Evolutionary conservation across 92 coral and sea anemone species (phyloP).

Genomic region (Palythoa grandis): DNA sequence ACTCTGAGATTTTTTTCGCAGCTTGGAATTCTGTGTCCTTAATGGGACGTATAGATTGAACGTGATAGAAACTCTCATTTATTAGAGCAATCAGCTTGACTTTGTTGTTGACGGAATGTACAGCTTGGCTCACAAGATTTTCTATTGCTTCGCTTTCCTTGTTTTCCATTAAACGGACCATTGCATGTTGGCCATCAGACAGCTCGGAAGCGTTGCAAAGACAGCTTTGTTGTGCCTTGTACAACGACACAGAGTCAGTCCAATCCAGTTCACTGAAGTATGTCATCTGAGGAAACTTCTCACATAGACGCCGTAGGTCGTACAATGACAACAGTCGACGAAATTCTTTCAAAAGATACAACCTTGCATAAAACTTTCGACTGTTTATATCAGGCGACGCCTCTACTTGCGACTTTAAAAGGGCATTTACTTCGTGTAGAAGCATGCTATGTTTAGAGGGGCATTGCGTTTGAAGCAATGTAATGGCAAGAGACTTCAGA

Average conservation of each 20-base stretch:
- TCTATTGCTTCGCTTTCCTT: slow-evolving; percentile 39
- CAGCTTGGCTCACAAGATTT: slow-evolving; percentile 23
- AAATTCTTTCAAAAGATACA: slow-evolving; percentile 84
- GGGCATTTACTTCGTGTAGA: slow-evolving; percentile 65
- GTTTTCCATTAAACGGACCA: slow-evolving; percentile 62
- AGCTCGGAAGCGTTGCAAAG: slow-evolving; percentile 24
- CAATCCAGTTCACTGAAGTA: slow-evolving; percentile 52
- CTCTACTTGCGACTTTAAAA: slow-evolving; percentile 37
- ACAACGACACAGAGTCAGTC: slow-evolving; percentile 43
- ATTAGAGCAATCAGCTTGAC: slow-evolving; percentile 65
- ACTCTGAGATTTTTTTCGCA: slow-evolving; percentile 47
- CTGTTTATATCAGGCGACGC: slow-evolving; percentile 15
- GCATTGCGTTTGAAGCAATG: slow-evolving; percentile 48
- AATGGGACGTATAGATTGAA: slow-evolving; percentile 69
- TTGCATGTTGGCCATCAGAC: slow-evolving; percentile 65
- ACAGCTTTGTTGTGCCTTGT: slow-evolving; percentile 44
- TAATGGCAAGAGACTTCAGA: slow-evolving; percentile 61
- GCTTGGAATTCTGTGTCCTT: slow-evolving; percentile 81
- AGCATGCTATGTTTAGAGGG: slow-evolving; percentile 54
- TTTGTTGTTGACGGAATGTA: slow-evolving; percentile 54
- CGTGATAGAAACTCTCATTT: slow-evolving; percentile 67
- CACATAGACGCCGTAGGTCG: slow-evolving; percentile 66
- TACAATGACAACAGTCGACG: slow-evolving; percentile 57
- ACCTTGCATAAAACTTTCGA: slow-evolving; percentile 43
- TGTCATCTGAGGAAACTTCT: slow-evolving; percentile 56